Conservation (phyloP, 2,888 invertebrate genomes). For the Oscheius onirici region DNA sequence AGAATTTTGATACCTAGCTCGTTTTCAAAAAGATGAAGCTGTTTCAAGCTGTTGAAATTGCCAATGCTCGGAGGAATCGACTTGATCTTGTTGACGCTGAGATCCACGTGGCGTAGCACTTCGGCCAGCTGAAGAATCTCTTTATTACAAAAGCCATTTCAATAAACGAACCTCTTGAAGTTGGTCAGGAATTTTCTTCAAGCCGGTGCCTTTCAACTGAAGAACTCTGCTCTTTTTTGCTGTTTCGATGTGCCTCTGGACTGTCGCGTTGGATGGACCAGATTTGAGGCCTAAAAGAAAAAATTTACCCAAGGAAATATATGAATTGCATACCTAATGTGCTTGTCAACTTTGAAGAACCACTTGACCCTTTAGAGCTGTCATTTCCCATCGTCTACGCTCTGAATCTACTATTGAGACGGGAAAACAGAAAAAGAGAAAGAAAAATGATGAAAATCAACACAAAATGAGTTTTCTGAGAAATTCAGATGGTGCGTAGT, state of each 20-base stretch:
- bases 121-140: slow-evolving; percentile 69
- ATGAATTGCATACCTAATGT: slow-evolving; percentile 6
- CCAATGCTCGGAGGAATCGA: slow-evolving; percentile 75
- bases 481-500: neutral
- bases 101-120: slow-evolving; percentile 85
- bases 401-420: neutral
- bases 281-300: slow-evolving; percentile 42
- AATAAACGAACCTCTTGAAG: slow-evolving; percentile 50
- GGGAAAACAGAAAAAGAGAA: neutral
- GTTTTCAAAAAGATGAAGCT: slow-evolving; percentile 75
- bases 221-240: slow-evolving; percentile 94
- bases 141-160: neutral
- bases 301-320: neutral
- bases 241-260: slow-evolving; percentile 91
- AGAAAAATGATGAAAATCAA: neutral
- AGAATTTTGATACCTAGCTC: slow-evolving; percentile 41
- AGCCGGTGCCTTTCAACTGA: slow-evolving; percentile 84
- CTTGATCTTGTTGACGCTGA: slow-evolving; percentile 89
- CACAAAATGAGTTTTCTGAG: neutral
- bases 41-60: slow-evolving; percentile 73
- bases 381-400: slow-evolving; percentile 45
- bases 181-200: slow-evolving; percentile 78
- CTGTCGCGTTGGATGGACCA: slow-evolving; percentile 71
- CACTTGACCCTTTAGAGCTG: slow-evolving; percentile 39
- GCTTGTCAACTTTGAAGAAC: slow-evolving; percentile 9